Conservation (phyloP, 2,888 invertebrate species). For the Anorthoa munda region DNA sequence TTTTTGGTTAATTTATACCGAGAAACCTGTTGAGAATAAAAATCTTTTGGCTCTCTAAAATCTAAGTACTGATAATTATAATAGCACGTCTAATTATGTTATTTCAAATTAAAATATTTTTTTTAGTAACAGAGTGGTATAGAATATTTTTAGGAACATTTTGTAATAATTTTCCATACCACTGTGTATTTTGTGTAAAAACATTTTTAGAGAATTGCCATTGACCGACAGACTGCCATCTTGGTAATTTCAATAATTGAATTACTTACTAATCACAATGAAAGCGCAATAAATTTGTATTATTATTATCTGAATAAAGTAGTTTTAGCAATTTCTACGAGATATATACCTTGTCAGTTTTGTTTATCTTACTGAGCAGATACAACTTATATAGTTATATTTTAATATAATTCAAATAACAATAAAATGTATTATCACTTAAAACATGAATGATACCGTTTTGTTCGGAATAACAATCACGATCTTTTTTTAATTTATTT, state of each 20-base stretch:
- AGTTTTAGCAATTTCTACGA: not conserved
- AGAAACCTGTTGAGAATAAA: constrained; percentile 5
- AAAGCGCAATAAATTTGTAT: not conserved
- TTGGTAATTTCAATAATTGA: not conserved
- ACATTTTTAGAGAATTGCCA: not conserved
- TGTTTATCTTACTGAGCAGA: not conserved
- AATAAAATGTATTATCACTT: not conserved
- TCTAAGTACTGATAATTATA: not conserved
- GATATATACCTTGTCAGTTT: not conserved
- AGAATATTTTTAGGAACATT: no score
- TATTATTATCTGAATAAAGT: not conserved
- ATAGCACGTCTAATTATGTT: not conserved
- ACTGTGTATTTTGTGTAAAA: no score
- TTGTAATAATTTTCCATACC: no score
- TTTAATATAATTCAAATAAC: no score
- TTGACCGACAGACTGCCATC: not conserved
- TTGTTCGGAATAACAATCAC: not conserved
- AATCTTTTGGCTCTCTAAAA: not conserved
- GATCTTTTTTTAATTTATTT: constrained; percentile 5
- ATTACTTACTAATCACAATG: no score
- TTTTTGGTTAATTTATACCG: constrained; percentile 18
- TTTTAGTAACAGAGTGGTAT: no score
- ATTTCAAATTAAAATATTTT: not conserved
- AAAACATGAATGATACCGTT: not conserved
- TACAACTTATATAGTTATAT: no score